Base-by-base conservation (phyloP, 2,888 invertebrate genomes). In the Troides aeacus region DNA sequence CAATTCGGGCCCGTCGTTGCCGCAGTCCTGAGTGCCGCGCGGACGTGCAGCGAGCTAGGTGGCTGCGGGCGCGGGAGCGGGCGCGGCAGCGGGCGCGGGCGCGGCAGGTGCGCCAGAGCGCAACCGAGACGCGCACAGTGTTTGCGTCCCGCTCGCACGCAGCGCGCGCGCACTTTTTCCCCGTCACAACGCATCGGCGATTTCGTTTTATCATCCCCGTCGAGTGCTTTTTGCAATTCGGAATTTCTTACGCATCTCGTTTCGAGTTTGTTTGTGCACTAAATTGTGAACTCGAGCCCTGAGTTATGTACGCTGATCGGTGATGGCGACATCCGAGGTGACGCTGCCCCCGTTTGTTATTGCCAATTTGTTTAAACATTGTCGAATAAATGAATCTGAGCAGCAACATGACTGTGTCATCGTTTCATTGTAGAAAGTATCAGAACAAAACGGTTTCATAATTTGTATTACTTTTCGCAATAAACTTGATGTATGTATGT, bases 1-100 rank as follows among this genome's bases (percentile, higher is more conserved):
- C 92, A 92, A 92, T 92, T 92, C 89, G 89, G 90, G 89, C 83
- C 89, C 89, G 88, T 90, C 90, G 92, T 91, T 85, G 81, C 85
- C 82, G 80, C 87, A 89, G 90, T 90, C 89, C 90, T 5, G 3
- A 90, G 90, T 90, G 90, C 86, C 83, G 81, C 75, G 10, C 39
- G 10, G 39, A 39, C 8, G 8, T 10, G 39, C 5, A 10, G 7
- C 0, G 8, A 10, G 8, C 8, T 1, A 8, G 8, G 39, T 91
- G 90, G 90, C 89, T 88, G 81, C 78, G 76, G 77, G 77, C 77
- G 80, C 77, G 76, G 80, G 80, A 21, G 21, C 21, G 89, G 88
- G 91, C 77, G 80, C 77, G 76, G 80, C 80, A 21, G 21, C 21
- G 89, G 88, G 91, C 90, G 88, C 83, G 78, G 76, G 89, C 87